These are phyloP conservation scores for Taeniopygia guttata DNA, from an alignment of 2,797 vertebrate species.

Conservation along the genomic window DNA sequence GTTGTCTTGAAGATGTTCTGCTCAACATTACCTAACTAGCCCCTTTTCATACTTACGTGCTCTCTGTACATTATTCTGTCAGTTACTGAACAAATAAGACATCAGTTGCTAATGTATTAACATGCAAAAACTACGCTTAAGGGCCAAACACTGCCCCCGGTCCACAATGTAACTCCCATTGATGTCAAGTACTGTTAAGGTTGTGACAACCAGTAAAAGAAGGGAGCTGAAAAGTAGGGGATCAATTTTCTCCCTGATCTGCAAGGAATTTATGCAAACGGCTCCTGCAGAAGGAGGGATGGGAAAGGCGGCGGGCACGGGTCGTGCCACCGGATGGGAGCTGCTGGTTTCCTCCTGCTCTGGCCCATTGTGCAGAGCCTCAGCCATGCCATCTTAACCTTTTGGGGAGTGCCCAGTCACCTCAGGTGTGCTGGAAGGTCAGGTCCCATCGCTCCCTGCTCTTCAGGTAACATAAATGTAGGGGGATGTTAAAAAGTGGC, in stretches of 20 bases:
- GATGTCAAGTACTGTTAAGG: constrained; percentile 69
- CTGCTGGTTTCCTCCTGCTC: neutral
- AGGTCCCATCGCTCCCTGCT: neutral
- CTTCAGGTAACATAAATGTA: neutral
- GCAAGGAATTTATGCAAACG: constrained; percentile 49
- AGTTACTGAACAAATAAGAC: constrained; percentile 80
- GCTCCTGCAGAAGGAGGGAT: constrained; percentile 3
- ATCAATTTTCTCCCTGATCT: constrained; percentile 57
- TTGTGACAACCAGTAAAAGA: constrained; percentile 60
- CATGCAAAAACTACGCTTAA: constrained; percentile 72
- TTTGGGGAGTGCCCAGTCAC: neutral
- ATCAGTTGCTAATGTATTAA: constrained; percentile 81
- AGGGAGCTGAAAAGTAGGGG: constrained; percentile 51
- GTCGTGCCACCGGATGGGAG: neutral
- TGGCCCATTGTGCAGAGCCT: neutral
- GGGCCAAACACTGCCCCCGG: constrained; percentile 68
- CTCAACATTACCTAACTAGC: constrained; percentile 86
- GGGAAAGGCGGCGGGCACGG: neutral
- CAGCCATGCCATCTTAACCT: neutral
- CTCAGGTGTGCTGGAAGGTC: neutral
- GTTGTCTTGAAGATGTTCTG: constrained; percentile 88
- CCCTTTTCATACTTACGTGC: constrained; percentile 79
- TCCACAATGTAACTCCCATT: constrained; percentile 66
- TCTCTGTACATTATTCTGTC: constrained; percentile 85
- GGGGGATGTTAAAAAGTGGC: neutral